A percentile compares a stretch with the other conserved stretches of the same genome.
Evolutionary conservation across 2,888 invertebrate genomes (phyloP).

Genomic region (Eristalinus sepulchralis): DNA sequence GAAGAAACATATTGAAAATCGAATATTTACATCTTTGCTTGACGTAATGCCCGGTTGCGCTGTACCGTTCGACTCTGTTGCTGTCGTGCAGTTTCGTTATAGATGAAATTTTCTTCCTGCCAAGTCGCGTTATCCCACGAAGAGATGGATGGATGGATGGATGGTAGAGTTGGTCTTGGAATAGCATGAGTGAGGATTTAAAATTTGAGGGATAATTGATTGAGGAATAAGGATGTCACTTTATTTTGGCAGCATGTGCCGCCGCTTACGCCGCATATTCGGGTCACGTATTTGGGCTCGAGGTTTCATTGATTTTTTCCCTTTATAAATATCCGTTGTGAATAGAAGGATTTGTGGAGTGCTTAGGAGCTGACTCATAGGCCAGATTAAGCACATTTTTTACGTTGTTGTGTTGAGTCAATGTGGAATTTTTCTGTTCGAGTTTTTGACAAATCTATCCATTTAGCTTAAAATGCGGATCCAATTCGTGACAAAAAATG

Average conservation of each 20-base stretch:
- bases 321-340: not conserved
- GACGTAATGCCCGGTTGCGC: slow-evolving; percentile 31
- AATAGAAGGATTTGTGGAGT: not conserved
- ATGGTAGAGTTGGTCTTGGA: not conserved
- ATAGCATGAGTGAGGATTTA: not conserved
- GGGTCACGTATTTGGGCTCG: not conserved
- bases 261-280: not conserved
- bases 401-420: not conserved
- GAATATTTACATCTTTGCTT: slow-evolving; percentile 35
- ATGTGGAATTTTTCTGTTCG: not conserved
- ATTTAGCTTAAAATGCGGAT: not conserved
- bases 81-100: not conserved
- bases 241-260: not conserved
- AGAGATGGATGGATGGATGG: not conserved
- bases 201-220: not conserved
- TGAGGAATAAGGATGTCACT: not conserved
- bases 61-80: slow-evolving; percentile 9
- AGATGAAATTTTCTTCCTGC: not conserved
- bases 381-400: not conserved
- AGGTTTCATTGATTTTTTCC: not conserved
- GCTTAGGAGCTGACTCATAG: not conserved
- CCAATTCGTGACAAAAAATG: not conserved
- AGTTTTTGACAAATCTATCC: not conserved
- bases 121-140: not conserved
- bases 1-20: slow-evolving; percentile 6